Conservation (phyloP, 2,113 vertebrate species). For the Dipodomys spectabilis region DNA sequence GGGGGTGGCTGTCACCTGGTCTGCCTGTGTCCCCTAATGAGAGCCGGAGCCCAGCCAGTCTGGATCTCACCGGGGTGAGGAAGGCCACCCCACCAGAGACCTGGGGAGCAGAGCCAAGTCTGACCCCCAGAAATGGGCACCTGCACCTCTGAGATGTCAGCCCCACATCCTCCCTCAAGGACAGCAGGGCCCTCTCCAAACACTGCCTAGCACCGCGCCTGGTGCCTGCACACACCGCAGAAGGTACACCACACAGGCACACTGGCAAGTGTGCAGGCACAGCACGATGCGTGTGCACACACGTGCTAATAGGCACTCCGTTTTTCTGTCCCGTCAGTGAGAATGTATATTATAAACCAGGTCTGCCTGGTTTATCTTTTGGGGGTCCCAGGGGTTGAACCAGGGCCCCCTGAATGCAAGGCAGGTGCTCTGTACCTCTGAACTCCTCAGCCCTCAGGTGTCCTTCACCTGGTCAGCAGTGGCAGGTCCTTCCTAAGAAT, state of each 20-base stretch:
- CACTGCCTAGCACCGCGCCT: no score
- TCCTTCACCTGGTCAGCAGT: background rate
- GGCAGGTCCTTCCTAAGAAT: background rate
- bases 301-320: background rate
- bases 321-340: background rate
- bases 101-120: no score
- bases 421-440: background rate
- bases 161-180: background rate
- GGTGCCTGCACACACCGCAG: no score
- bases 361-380: background rate
- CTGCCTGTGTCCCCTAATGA: no score
- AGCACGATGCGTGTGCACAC: background rate
- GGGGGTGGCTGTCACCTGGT: no score
- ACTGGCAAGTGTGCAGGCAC: background rate
- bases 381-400: background rate
- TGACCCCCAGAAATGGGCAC: no score
- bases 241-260: background rate
- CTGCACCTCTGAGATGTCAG: background rate
- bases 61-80: no score
- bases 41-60: no score
- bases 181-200: background rate
- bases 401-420: background rate
- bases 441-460: no score
- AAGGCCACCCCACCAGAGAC: no score
- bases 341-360: background rate